Evolutionary conservation across 1,140 invertebrate species (phyloP).

Genomic region (Drosophila santomea): DNA sequence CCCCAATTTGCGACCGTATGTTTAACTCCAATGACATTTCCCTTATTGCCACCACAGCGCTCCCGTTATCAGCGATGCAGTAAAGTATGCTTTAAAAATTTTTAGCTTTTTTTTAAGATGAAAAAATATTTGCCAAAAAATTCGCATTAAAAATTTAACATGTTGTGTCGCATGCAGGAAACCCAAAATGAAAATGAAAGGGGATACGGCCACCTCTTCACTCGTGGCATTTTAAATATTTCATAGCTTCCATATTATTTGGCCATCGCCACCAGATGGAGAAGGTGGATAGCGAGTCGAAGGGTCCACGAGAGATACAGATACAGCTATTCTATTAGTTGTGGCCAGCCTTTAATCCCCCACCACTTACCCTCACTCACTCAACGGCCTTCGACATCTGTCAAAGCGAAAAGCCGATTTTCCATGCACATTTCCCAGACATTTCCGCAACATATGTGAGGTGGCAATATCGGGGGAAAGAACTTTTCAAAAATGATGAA

Average conservation of each 20-base stretch:
- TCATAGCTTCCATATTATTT: slow-evolving; percentile 67
- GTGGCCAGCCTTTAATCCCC: slow-evolving; percentile 19
- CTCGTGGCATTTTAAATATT: slow-evolving; percentile 75
- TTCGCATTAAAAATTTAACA: slow-evolving; percentile 76
- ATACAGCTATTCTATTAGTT: slow-evolving; percentile 56
- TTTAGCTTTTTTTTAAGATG: slow-evolving; percentile 13
- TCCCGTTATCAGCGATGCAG: slow-evolving; percentile 21
- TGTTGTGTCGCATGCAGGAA: slow-evolving; percentile 73
- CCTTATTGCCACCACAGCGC: slow-evolving; percentile 2
- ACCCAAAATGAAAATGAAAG: slow-evolving; percentile 7
- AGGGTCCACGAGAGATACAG: slow-evolving; percentile 6
- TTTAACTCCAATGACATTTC: not conserved
- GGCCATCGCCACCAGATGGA: slow-evolving; percentile 61
- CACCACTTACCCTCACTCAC: not conserved
- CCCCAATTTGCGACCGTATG: not conserved
- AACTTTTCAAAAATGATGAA: slow-evolving; percentile 42
- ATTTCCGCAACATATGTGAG: slow-evolving; percentile 71
- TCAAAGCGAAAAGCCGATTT: slow-evolving; percentile 67
- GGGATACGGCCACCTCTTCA: slow-evolving; percentile 23
- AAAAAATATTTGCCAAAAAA: slow-evolving; percentile 58
- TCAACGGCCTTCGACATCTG: slow-evolving; percentile 57
- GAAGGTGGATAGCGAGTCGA: not conserved
- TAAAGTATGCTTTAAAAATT: slow-evolving; percentile 74
- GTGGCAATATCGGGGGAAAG: slow-evolving; percentile 5
- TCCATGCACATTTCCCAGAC: slow-evolving; percentile 70